Evolutionary conservation across 2,113 vertebrate genomes (phyloP).

Genomic region (Typhlomys cinereus): DNA sequence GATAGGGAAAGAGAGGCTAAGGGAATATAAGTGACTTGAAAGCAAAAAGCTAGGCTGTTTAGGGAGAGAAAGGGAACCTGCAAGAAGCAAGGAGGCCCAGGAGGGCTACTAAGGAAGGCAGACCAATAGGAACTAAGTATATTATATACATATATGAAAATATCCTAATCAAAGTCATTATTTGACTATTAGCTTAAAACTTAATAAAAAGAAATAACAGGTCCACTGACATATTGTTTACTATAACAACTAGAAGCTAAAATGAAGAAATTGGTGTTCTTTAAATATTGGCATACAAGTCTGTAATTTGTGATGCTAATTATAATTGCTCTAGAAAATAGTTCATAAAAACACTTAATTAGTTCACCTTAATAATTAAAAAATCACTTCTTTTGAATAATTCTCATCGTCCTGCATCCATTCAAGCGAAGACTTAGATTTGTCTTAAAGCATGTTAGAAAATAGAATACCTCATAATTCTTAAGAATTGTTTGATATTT

Average conservation of each 20-base stretch:
- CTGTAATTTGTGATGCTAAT: neutral
- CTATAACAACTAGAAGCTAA: neutral
- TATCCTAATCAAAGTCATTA: neutral
- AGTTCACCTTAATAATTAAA: neutral
- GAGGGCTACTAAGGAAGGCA: neutral
- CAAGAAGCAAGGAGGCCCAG: neutral
- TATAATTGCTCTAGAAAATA: neutral
- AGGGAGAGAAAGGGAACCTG: neutral
- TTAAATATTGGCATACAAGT: neutral
- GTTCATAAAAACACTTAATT: neutral
- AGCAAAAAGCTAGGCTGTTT: neutral
- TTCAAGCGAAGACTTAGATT: neutral
- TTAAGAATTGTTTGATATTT: slow-evolving; percentile 6
- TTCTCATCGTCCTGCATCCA: neutral
- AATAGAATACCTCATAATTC: neutral
- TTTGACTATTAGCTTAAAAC: neutral
- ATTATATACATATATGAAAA: neutral
- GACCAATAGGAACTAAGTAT: neutral
- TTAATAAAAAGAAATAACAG: neutral
- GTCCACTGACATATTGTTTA: neutral
- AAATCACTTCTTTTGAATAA: neutral
- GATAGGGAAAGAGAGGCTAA: no score
- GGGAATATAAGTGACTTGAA: no score
- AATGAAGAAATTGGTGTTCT: neutral
- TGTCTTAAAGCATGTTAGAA: neutral